Conservation (phyloP, 2,797 vertebrate species). For the Thamnophis elegans region DNA sequence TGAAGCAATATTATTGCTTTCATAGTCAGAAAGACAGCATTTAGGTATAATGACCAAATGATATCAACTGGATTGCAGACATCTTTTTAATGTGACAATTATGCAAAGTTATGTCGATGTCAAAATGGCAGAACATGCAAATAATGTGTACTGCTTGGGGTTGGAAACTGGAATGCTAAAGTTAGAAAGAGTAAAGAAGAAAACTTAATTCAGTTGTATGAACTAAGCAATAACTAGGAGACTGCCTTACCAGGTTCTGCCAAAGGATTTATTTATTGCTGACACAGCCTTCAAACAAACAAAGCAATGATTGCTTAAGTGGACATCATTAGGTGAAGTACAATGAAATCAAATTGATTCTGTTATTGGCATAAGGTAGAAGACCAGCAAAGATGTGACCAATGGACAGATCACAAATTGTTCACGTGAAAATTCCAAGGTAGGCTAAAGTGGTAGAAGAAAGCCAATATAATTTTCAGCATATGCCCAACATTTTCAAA, state of each 20-base stretch:
- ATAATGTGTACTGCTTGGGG: not conserved
- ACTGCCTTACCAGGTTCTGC: not conserved
- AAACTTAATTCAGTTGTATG: not conserved
- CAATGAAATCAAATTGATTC: not conserved
- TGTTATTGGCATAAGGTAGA: not conserved
- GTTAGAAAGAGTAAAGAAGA: not conserved
- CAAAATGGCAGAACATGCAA: not conserved
- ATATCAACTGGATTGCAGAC: not conserved
- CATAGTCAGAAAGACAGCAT: not conserved
- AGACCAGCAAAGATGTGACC: not conserved
- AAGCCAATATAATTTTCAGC: not conserved
- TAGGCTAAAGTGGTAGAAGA: not conserved
- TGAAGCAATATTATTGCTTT: not conserved
- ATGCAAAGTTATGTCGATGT: not conserved
- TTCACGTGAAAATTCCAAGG: not conserved
- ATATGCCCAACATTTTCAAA: not conserved
- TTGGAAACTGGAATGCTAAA: not conserved
- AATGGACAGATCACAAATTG: not conserved
- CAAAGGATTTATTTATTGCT: not conserved
- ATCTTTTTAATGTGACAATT: not conserved
- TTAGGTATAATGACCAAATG: not conserved
- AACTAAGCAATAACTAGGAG: not conserved
- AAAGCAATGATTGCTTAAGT: not conserved
- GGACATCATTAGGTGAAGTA: not conserved
- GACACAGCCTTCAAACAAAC: not conserved